Base-by-base conservation (phyloP, 2,113 vertebrate species). In the Platysternon megacephalum region DNA sequence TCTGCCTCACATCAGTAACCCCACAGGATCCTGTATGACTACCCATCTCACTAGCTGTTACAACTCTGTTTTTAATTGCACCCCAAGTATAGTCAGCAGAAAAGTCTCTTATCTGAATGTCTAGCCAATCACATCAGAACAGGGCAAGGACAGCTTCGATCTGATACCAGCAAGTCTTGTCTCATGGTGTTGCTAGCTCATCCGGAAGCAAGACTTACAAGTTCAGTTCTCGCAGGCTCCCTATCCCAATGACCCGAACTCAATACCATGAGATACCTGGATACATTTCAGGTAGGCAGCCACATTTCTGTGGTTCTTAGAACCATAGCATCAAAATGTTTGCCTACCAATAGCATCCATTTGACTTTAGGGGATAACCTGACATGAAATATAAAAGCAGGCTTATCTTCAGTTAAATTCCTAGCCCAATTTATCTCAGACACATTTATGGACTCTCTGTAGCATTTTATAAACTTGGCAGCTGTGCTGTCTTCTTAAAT, bases 381-480 rank as follows among this genome's bases (percentile, higher is more conserved):
- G 85, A 46, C 9, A 35, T 42, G 1, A 52, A 79, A 68, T 74
- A 2, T 26, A 92, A 93, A 94, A 32, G 88, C 21, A 76, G 76
- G 46, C 94, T 97, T 91, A 88, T 93, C 39, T 10, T 44, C 88
- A 17, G 53, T 86, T 42, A 79, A 68, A 74, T 84, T 96, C 76
- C 79, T 82, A 93, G 81, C 46, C 84, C 86, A 88, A 42, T 89
- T 93, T 65, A 87, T 93, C 85, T 88, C 82, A 85, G 65, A 93
- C 94, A 91, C 85, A 84, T 29, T 55, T 72, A 90, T 3, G 5
- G 83, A 82, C 53, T 74, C 76, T 80, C 48, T 82, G 81, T 85
- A 79, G 79, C 84, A 95, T 93, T 95, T 95, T 93, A 84, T 42
- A 28, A 53, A 93, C 78, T 91, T 97, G 96, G 94, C 97, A 97